Conservation (phyloP, 2,888 invertebrate genomes). For the Hemithea aestivaria region DNA sequence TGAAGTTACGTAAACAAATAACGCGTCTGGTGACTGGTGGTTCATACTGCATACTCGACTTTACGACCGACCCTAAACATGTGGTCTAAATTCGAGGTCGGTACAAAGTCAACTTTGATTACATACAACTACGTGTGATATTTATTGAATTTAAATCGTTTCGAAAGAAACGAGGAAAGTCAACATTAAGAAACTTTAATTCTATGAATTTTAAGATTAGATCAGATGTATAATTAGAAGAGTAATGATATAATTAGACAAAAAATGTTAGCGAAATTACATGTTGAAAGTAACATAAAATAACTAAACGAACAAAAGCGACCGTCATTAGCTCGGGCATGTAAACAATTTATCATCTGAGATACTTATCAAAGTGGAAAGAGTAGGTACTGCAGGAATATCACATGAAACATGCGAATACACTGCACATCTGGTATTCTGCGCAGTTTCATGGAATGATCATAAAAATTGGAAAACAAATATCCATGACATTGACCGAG, state of each 20-base stretch:
- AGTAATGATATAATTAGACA: no score
- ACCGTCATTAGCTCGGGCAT: conserved; percentile 12
- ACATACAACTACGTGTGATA: no score
- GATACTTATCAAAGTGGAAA: conserved; percentile 19
- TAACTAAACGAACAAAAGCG: conserved; percentile 13
- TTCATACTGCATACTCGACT: conserved; percentile 26
- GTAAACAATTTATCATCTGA: conserved; percentile 18
- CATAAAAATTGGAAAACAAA: conserved; percentile 39
- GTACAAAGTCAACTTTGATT: conserved; percentile 5
- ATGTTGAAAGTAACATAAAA: not conserved
- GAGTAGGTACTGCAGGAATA: conserved; percentile 6
- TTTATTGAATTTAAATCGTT: no score
- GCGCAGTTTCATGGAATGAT: conserved; percentile 26
- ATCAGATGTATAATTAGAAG: no score
- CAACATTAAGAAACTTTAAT: no score
- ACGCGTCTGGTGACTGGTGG: conserved; percentile 28
- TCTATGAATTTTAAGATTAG: no score
- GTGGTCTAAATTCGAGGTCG: conserved; percentile 27
- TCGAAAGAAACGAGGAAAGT: no score
- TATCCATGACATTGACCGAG: conserved; percentile 55
- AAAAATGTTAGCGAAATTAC: no score
- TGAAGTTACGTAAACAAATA: conserved; percentile 39
- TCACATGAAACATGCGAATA: conserved; percentile 22
- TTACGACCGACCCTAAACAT: conserved; percentile 35
- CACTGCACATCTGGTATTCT: conserved; percentile 17